A percentile compares a stretch with the other conserved stretches of the same genome.
phyloP scores from a whole-genome alignment of 2,888 invertebrate species.

The Ochropacha duplaris region DNA sequence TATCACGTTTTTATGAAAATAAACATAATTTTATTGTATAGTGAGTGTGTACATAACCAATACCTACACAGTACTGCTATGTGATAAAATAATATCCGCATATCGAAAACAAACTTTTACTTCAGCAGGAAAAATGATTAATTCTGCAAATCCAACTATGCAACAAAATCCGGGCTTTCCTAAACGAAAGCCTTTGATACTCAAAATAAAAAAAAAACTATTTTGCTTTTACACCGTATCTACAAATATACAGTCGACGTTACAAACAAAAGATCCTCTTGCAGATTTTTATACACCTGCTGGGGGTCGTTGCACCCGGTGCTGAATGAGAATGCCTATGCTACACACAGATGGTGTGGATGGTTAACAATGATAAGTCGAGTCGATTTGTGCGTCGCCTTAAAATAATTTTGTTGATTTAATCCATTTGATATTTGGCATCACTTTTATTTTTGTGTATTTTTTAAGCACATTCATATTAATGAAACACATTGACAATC shows the following conservation, averaged over 20 bases:
- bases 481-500: too few relatives aligned
- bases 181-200: background rate
- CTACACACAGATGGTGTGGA: background rate
- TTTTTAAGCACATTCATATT: too few relatives aligned
- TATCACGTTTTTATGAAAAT: too few relatives aligned
- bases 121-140: background rate
- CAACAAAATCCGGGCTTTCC: background rate
- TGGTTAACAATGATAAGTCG: background rate
- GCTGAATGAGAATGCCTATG: constrained; percentile 5
- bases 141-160: background rate
- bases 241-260: background rate
- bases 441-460: background rate
- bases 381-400: background rate
- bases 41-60: too few relatives aligned
- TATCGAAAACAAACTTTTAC: background rate
- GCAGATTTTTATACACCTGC: constrained; percentile 10
- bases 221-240: background rate
- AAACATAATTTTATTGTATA: too few relatives aligned
- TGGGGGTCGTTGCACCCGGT: constrained; percentile 5
- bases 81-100: background rate
- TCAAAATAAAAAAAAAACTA: background rate
- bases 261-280: constrained; percentile 1
- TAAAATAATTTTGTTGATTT: background rate
- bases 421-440: too few relatives aligned
- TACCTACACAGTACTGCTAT: background rate